phyloP scores from a whole-genome alignment of 2,888 invertebrate species.

The Philereme vetulata region DNA sequence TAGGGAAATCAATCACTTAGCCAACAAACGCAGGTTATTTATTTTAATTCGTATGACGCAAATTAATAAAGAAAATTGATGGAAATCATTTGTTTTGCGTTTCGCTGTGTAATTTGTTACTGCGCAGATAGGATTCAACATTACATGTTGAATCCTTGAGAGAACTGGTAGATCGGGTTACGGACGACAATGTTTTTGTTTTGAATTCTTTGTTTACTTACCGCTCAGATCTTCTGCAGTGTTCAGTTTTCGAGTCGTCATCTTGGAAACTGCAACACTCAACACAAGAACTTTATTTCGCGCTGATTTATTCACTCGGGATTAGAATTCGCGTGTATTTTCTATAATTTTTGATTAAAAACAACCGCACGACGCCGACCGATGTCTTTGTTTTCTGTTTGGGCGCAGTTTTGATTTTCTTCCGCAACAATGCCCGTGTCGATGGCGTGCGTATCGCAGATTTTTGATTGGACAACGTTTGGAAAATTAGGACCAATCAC shows the following conservation, averaged over 20 bases:
- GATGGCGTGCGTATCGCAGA: slow-evolving; percentile 46
- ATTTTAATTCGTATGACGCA: not conserved
- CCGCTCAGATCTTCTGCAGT: slow-evolving; percentile 79
- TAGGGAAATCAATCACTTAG: slow-evolving; percentile 16
- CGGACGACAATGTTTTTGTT: slow-evolving; percentile 53
- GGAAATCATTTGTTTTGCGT: not conserved
- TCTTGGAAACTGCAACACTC: slow-evolving; percentile 46
- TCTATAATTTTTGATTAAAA: slow-evolving; percentile 38
- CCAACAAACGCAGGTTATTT: not conserved
- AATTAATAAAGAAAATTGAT: not conserved
- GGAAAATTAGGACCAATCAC: slow-evolving; percentile 20
- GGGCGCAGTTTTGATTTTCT: slow-evolving; percentile 48
- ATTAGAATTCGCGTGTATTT: slow-evolving; percentile 36
- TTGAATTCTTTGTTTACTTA: slow-evolving; percentile 67
- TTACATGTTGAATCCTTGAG: slow-evolving; percentile 30
- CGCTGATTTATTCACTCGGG: slow-evolving; percentile 26
- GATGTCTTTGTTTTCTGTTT: slow-evolving; percentile 63
- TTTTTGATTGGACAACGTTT: slow-evolving; percentile 40
- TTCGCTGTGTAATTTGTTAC: slow-evolving; percentile 14
- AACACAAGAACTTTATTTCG: slow-evolving; percentile 24
- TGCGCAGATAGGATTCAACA: slow-evolving; percentile 30
- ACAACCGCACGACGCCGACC: slow-evolving; percentile 40
- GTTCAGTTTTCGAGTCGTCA: slow-evolving; percentile 77
- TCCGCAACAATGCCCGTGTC: slow-evolving; percentile 40
- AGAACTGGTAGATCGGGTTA: slow-evolving; percentile 54